A percentile compares a stretch with the other conserved stretches of the same genome.
Conservation (phyloP, 2,113 vertebrate species). For the Melozone crissalis region DNA sequence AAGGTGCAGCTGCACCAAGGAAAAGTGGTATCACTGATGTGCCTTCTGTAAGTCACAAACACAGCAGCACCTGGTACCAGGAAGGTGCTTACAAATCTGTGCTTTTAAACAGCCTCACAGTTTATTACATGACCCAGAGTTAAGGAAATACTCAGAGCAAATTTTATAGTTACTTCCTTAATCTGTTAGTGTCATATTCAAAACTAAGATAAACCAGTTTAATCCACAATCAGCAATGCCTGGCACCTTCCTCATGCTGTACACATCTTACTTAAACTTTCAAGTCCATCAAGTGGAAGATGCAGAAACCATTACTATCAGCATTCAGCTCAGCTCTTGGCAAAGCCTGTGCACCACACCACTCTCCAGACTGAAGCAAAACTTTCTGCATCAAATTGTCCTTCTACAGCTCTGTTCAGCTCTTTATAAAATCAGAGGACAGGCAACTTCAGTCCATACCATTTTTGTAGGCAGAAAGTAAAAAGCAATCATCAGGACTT, state of each 20-base stretch:
- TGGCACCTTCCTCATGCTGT: neutral
- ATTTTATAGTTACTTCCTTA: neutral
- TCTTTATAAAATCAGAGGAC: neutral
- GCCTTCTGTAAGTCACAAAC: neutral
- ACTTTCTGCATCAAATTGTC: neutral
- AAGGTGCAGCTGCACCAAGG: neutral
- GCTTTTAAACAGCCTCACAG: neutral
- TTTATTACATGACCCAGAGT: neutral
- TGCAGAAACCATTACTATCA: neutral
- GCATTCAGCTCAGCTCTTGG: neutral
- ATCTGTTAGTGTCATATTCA: neutral
- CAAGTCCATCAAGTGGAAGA: neutral
- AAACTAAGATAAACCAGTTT: neutral
- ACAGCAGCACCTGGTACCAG: neutral
- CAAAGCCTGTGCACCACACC: neutral
- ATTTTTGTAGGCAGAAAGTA: neutral
- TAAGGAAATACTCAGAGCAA: neutral
- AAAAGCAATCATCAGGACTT: neutral
- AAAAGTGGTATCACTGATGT: neutral
- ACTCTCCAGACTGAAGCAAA: neutral
- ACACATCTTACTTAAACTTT: neutral
- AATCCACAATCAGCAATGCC: neutral
- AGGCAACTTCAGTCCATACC: neutral
- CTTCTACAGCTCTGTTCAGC: neutral
- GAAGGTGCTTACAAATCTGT: neutral